Conservation (phyloP, 2,888 invertebrate genomes). For the Eupithecia abbreviata region DNA sequence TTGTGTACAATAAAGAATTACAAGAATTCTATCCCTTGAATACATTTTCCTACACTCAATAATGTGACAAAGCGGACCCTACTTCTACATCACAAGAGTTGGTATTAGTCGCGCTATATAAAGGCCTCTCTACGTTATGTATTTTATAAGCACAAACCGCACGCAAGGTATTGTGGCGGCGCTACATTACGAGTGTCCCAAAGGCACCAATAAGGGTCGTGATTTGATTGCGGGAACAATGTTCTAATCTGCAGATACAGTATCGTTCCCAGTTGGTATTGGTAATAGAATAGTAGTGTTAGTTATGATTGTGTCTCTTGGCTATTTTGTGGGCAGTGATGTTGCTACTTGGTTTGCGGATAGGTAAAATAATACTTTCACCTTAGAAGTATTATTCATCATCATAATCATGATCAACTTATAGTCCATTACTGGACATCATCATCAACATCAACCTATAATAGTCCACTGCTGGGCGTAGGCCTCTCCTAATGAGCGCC, state of each 20-base stretch:
- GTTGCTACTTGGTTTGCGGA: neutral
- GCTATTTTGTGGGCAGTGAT: neutral
- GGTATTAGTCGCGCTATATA: neutral
- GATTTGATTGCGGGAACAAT: conserved; percentile 21
- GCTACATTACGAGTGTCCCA: conserved; percentile 10
- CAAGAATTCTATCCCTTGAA: neutral
- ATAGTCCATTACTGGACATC: too few relatives aligned
- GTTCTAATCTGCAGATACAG: conserved; percentile 19
- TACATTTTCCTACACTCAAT: conserved; percentile 2
- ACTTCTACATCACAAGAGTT: conserved; percentile 7
- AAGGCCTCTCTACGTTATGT: neutral
- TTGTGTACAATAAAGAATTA: too few relatives aligned
- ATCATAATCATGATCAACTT: too few relatives aligned
- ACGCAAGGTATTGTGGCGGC: conserved; percentile 4
- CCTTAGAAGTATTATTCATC: too few relatives aligned
- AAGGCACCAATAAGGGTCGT: conserved; percentile 16
- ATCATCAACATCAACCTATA: too few relatives aligned
- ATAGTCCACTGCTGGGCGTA: too few relatives aligned
- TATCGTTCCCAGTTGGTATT: conserved; percentile 2
- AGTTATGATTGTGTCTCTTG: neutral
- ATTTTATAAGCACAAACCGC: conserved; percentile 8
- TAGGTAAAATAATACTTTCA: neutral
- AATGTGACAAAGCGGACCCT: conserved; percentile 6
- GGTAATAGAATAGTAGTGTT: conserved; percentile 1
- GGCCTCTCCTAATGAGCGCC: too few relatives aligned